phyloP scores from a whole-genome alignment of 2,113 vertebrate genomes.

The Psilopogon haemacephalus region DNA sequence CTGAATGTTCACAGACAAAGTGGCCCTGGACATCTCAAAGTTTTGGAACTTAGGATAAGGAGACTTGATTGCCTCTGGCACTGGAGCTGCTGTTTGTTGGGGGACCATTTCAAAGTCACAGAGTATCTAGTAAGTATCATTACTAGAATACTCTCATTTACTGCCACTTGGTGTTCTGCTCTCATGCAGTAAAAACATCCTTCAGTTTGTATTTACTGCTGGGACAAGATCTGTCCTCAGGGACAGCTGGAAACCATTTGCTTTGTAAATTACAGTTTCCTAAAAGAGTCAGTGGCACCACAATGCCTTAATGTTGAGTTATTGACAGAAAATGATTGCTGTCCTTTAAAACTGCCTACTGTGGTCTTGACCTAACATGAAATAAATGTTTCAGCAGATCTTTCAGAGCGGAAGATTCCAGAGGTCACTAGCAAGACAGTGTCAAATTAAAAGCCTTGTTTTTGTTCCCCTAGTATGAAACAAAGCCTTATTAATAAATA shows the following conservation, averaged over 20 bases:
- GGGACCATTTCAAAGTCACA: neutral
- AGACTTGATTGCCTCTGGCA: neutral
- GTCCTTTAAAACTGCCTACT: neutral
- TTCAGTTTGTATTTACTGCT: neutral
- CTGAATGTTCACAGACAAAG: neutral
- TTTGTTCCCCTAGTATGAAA: neutral
- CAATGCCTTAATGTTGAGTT: neutral
- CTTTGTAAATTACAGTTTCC: slow-evolving; percentile 19
- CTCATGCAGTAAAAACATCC: neutral
- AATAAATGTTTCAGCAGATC: neutral
- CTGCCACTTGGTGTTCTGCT: neutral
- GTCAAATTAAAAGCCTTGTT: neutral
- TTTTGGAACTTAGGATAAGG: neutral
- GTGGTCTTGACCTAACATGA: neutral
- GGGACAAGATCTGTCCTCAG: neutral
- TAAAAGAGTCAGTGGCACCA: neutral
- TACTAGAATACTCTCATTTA: neutral
- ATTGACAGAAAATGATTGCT: neutral
- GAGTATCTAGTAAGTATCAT: neutral
- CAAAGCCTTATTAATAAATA: neutral
- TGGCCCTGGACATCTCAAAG: neutral
- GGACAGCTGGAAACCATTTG: neutral
- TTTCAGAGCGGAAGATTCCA: neutral
- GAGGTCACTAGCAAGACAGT: neutral
- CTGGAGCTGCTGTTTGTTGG: neutral